phyloP scores from a whole-genome alignment of 2,113 vertebrate genomes.

The Glaucidium brasilianum region DNA sequence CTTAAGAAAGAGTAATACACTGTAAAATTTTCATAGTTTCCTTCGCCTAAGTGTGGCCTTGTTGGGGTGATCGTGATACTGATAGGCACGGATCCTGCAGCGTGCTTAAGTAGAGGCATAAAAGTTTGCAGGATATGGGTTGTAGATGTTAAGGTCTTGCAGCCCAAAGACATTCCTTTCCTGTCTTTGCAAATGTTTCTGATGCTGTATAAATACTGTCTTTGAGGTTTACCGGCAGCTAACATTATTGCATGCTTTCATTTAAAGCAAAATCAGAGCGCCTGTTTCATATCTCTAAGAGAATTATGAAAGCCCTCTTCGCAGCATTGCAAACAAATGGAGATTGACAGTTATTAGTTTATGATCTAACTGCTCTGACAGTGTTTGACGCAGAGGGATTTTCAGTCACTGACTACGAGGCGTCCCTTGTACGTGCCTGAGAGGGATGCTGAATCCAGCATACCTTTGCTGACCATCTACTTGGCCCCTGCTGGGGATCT shows the following conservation, averaged over 20 bases:
- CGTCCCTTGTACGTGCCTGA: background rate
- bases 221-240: slow-evolving; percentile 7
- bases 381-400: background rate
- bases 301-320: background rate
- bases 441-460: background rate
- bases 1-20: background rate
- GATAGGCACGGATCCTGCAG: background rate
- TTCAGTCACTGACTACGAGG: background rate
- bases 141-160: background rate
- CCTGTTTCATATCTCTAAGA: background rate
- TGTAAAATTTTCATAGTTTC: background rate
- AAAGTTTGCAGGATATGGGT: background rate
- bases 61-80: background rate
- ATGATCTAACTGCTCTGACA: slow-evolving; percentile 31
- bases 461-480: background rate
- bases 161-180: background rate
- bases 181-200: background rate
- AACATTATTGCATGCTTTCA: background rate
- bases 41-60: background rate
- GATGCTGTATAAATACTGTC: background rate
- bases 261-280: background rate
- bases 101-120: rapidly evolving
- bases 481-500: background rate
- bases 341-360: slow-evolving; percentile 38
- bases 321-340: background rate